These are phyloP conservation scores for Pemphredon lugubris DNA, from an alignment of 2,888 invertebrate species.

Conservation along the genomic window DNA sequence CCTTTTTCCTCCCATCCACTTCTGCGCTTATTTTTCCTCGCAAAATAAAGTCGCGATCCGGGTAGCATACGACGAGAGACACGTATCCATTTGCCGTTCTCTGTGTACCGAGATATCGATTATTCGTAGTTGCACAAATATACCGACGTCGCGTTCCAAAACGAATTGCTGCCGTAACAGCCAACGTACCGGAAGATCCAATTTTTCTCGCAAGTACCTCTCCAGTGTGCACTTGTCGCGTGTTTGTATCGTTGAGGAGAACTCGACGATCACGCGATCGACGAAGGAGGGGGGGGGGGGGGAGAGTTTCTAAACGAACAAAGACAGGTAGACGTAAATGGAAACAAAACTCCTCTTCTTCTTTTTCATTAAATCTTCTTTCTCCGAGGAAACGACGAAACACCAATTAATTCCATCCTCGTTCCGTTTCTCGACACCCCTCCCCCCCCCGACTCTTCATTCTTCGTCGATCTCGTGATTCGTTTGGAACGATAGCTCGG, in stretches of 20 bases:
- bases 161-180: constrained; percentile 16
- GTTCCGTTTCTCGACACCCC: too few relatives aligned
- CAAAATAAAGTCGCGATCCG: too few relatives aligned
- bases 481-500: too few relatives aligned
- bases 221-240: constrained; percentile 30
- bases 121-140: constrained; percentile 29
- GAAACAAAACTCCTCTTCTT: background rate
- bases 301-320: constrained; percentile 9
- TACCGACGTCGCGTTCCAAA: constrained; percentile 15
- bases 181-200: constrained; percentile 48
- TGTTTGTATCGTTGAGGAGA: constrained; percentile 19
- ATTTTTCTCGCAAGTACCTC: constrained; percentile 49
- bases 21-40: too few relatives aligned
- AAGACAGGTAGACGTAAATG: constrained; percentile 20
- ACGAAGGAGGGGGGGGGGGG: too few relatives aligned
- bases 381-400: background rate
- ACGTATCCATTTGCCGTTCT: constrained; percentile 45
- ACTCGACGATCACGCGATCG: constrained; percentile 16
- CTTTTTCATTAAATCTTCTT: background rate
- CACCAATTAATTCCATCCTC: too few relatives aligned
- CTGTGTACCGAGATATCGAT: constrained; percentile 30
- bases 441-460: too few relatives aligned
- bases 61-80: background rate
- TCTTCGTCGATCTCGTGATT: too few relatives aligned
- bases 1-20: too few relatives aligned